These are phyloP conservation scores for Molossus molossus DNA, from an alignment of 2,797 vertebrate species.

Conservation along the genomic window DNA sequence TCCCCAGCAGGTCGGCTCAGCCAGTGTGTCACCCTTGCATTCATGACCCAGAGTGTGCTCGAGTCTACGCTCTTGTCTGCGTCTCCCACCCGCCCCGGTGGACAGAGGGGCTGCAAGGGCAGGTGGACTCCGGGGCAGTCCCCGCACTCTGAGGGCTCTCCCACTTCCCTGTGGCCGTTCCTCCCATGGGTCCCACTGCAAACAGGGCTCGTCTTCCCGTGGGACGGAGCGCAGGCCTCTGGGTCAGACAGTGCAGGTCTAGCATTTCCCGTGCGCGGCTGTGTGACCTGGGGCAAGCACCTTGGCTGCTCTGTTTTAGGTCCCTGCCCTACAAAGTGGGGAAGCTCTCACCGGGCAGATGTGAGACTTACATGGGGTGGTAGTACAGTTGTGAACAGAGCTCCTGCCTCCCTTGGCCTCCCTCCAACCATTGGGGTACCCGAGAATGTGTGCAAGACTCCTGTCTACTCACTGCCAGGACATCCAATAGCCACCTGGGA, in stretches of 20 bases:
- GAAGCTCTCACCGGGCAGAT: rapidly evolving
- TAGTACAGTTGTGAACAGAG: not conserved
- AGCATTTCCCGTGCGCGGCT: not conserved
- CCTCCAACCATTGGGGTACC: rapidly evolving
- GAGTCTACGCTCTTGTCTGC: not conserved
- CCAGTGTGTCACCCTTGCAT: rapidly evolving
- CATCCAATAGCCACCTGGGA: not conserved
- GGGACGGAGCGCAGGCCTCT: not conserved
- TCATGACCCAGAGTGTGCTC: rapidly evolving
- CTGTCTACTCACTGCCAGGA: not conserved
- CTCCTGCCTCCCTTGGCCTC: not conserved
- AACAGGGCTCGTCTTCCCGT: rapidly evolving
- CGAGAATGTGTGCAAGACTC: not conserved
- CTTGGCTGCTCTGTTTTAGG: not conserved
- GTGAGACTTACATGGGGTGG: not conserved
- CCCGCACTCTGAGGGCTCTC: not conserved
- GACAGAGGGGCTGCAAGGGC: rapidly evolving
- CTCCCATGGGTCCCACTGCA: rapidly evolving
- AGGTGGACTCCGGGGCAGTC: not conserved
- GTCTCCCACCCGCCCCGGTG: not conserved
- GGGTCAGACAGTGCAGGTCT: not conserved
- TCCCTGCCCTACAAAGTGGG: not conserved
- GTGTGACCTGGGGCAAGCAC: not conserved
- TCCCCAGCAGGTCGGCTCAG: not conserved
- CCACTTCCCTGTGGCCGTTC: rapidly evolving